Percentiles rank a stretch among this genome's conserved stretches.
phyloP scores from a whole-genome alignment of 2,113 vertebrate genomes.

The Pholis gunnellus region DNA sequence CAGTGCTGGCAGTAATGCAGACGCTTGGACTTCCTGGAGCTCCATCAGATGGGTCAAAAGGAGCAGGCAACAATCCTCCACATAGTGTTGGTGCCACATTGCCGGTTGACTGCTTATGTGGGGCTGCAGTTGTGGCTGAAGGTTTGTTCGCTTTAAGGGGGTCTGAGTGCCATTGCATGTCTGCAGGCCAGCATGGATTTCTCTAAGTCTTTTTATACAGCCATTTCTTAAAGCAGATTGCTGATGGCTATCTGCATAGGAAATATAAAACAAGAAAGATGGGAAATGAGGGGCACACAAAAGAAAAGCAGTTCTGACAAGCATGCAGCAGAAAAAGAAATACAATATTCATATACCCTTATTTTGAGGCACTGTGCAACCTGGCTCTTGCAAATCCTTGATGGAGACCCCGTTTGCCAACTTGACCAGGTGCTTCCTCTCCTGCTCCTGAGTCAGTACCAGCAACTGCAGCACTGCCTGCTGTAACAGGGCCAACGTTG shows the following conservation, averaged over 20 bases:
- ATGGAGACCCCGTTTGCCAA: constrained; percentile 70
- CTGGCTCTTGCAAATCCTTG: constrained; percentile 65
- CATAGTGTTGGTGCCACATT: constrained; percentile 12
- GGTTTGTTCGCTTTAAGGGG: not conserved
- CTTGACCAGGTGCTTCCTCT: constrained; percentile 76
- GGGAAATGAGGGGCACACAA: not conserved
- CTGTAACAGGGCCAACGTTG: constrained; percentile 32
- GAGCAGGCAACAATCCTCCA: constrained; percentile 57
- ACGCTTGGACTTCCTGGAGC: constrained; percentile 71
- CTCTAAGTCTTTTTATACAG: constrained; percentile 67
- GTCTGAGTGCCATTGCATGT: constrained; percentile 6
- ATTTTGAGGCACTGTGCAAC: constrained; percentile 12
- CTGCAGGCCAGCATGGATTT: constrained; percentile 55
- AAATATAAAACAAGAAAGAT: constrained; percentile 8
- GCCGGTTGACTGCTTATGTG: not conserved
- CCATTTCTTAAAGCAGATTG: constrained; percentile 47
- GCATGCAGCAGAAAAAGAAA: not conserved
- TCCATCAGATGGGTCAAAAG: constrained; percentile 70
- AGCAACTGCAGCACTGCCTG: constrained; percentile 77
- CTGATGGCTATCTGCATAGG: constrained; percentile 29
- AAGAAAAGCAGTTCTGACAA: not conserved
- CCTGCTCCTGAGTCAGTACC: constrained; percentile 80
- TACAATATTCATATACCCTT: constrained; percentile 42
- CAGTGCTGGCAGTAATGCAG: constrained; percentile 47
- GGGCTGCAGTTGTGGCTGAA: not conserved